phyloP scores from a whole-genome alignment of 2,113 vertebrate species.

The Eonycteris spelaea region DNA sequence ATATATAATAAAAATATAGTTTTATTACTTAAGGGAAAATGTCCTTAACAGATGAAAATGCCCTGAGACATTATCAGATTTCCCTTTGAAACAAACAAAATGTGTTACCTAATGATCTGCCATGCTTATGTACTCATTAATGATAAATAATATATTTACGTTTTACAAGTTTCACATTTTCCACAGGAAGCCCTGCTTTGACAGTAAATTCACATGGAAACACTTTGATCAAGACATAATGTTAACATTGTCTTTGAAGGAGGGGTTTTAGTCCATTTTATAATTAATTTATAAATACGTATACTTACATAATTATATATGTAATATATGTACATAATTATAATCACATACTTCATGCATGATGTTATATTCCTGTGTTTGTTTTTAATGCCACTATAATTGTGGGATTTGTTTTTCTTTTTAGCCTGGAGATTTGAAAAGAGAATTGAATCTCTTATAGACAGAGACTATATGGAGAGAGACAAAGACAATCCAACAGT shows the following conservation, averaged over 20 bases:
- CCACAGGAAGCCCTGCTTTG: background rate
- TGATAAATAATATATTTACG: background rate
- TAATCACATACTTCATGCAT: background rate
- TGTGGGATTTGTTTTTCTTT: constrained; percentile 32
- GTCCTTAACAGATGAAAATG: background rate
- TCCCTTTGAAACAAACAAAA: background rate
- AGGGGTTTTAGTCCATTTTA: background rate
- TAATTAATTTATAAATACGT: background rate
- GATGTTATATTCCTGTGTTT: background rate
- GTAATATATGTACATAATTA: background rate
- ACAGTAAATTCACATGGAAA: background rate
- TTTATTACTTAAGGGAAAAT: background rate
- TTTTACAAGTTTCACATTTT: background rate
- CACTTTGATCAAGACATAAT: background rate
- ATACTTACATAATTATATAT: background rate
- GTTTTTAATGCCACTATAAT: background rate
- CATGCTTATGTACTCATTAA: background rate
- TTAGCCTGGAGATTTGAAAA: constrained; percentile 98
- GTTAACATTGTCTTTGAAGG: background rate
- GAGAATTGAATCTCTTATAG: constrained; percentile 97
- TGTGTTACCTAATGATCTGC: background rate
- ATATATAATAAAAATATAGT: background rate
- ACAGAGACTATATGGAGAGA: constrained; percentile 98
- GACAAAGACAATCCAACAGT: constrained; percentile 98
- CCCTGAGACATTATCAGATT: background rate